These are phyloP conservation scores for Podarcis siculus DNA, from an alignment of 2,797 vertebrate genomes.

Conservation along the genomic window DNA sequence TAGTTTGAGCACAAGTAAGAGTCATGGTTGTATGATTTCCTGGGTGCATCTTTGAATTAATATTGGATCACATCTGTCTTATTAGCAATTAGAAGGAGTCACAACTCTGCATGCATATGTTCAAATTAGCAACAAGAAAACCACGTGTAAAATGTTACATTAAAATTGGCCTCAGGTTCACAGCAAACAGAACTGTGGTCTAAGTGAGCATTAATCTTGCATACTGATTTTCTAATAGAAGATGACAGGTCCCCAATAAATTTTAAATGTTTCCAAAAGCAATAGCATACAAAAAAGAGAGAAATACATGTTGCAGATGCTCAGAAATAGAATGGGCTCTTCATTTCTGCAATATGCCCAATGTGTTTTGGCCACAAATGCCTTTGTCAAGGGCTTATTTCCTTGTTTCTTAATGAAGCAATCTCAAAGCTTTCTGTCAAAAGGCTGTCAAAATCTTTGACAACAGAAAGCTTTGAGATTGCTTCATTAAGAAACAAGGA, in stretches of 20 bases:
- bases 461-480: too few relatives aligned
- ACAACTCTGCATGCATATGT: neutral
- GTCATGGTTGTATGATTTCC: neutral
- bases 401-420: too few relatives aligned
- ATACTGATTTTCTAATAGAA: neutral
- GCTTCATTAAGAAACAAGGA: too few relatives aligned
- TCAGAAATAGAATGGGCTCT: too few relatives aligned
- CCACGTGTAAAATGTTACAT: neutral
- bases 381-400: too few relatives aligned
- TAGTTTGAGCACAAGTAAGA: neutral
- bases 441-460: too few relatives aligned
- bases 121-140: neutral
- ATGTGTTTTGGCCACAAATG: too few relatives aligned
- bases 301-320: too few relatives aligned
- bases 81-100: neutral
- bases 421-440: too few relatives aligned
- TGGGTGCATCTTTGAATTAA: neutral
- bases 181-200: neutral
- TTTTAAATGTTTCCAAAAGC: neutral
- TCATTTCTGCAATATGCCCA: too few relatives aligned
- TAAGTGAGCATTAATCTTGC: neutral
- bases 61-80: neutral
- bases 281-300: neutral
- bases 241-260: slow-evolving; percentile 6
- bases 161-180: neutral